Percentiles rank a stretch among this genome's conserved stretches.
Evolutionary conservation across 2,888 invertebrate genomes (phyloP).

Genomic region (Subacronicta megacephala): DNA sequence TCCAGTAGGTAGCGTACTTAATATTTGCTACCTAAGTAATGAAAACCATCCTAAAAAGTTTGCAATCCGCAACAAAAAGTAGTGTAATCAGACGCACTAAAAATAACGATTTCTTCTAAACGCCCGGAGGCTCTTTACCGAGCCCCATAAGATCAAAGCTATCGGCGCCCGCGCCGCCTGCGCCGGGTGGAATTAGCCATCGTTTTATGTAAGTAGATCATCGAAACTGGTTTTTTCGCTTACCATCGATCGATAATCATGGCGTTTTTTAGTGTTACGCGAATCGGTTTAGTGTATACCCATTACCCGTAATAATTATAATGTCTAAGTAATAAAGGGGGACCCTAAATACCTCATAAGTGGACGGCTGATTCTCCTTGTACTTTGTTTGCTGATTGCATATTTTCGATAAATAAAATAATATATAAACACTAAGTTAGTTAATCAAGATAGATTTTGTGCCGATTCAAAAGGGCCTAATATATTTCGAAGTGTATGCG

Average conservation of each 20-base stretch:
- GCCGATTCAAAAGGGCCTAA: too few relatives aligned
- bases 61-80: constrained; percentile 23
- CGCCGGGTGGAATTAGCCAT: constrained; percentile 53
- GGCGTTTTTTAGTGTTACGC: constrained; percentile 23
- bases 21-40: not conserved
- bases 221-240: constrained; percentile 36
- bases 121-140: constrained; percentile 29
- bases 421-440: too few relatives aligned
- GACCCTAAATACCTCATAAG: not conserved
- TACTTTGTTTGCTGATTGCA: too few relatives aligned
- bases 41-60: constrained; percentile 10
- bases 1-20: too few relatives aligned
- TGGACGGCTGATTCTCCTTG: not conserved
- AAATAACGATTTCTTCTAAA: constrained; percentile 51
- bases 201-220: constrained; percentile 67
- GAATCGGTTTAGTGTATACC: constrained; percentile 6
- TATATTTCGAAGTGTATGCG: too few relatives aligned
- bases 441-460: too few relatives aligned
- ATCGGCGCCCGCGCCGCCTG: constrained; percentile 45
- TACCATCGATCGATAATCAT: constrained; percentile 38
- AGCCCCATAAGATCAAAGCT: constrained; percentile 47
- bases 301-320: constrained; percentile 1
- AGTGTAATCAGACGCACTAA: constrained; percentile 38
- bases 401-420: too few relatives aligned
- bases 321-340: not conserved